Evolutionary conservation across 2,888 invertebrate species (phyloP).

Genomic region (Hyles lineata): DNA sequence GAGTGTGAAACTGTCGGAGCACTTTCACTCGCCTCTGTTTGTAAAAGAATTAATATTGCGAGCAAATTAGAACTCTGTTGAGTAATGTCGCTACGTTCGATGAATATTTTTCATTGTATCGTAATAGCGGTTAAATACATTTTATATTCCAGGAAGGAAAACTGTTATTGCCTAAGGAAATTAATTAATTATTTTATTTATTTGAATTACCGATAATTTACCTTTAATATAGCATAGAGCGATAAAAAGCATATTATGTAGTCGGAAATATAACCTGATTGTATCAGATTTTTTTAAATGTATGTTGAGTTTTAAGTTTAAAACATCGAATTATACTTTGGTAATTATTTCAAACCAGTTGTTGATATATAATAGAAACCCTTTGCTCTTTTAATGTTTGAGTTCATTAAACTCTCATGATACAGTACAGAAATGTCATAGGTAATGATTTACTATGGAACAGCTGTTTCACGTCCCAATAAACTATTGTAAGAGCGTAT

Average conservation of each 20-base stretch:
- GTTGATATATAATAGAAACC: not conserved
- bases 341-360: too few species aligned
- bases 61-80: constrained; percentile 19
- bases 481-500: constrained; percentile 11
- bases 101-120: not conserved
- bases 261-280: too few species aligned
- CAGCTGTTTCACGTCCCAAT: constrained; percentile 18
- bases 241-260: too few species aligned
- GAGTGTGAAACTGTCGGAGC: constrained; percentile 17
- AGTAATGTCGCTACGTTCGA: constrained; percentile 5
- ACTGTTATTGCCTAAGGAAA: not conserved
- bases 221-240: too few species aligned
- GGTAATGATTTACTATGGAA: constrained; percentile 17
- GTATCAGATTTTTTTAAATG: not conserved
- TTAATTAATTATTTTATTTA: too few species aligned
- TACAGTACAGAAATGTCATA: constrained; percentile 6
- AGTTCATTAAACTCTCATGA: constrained; percentile 15
- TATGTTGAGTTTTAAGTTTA: too few species aligned
- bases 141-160: not conserved
- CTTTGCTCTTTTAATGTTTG: not conserved
- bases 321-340: too few species aligned
- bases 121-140: not conserved
- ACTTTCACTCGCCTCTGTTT: constrained; percentile 24
- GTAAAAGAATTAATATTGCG: constrained; percentile 14
- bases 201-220: too few species aligned